Evolutionary conservation across 2,113 vertebrate species (phyloP), one percentile per base, ranked within the genome.

Genomic region (Macquaria australasica): DNA sequence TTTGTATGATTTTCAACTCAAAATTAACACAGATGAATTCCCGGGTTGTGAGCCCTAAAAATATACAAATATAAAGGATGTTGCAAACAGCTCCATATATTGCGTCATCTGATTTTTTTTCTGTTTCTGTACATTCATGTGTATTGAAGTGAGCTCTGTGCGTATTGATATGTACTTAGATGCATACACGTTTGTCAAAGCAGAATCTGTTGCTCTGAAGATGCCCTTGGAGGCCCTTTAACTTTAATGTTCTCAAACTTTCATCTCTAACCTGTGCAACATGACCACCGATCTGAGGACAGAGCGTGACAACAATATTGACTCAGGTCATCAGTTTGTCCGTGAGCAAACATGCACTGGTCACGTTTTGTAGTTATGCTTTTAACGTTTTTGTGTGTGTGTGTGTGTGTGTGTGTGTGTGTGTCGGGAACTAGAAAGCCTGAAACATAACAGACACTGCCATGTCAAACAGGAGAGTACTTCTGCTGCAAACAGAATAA

Each of bases 281-380:
- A 37, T 73, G 56, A 73, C 77, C 63, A 69, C 59, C 23, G 56
- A 60, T 79, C 43, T 58, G 58, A 85, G 81, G 81, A 85, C 82
- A 84, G 50, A 81, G 64, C 9, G n/a, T 48, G 50, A 75, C 76
- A 73, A 89, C 85, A 93, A 93, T 95, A 93, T 94, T 96, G 89
- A 93, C 90, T 85, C 53, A 58, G 77, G 53, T 23, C 53, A 23
- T 41, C 34, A 45, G 70, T 75, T 75, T 90, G 66, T 81, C 53
- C 37, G 9, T 43, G 63, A 64, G 43, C 70, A 86, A 94, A 93
- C 88, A 87, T 14, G 67, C 31, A 12, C 6, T 39, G 59, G 73
- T 89, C 86, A 86, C 25, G 11, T 88, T 85, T 87, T 80, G 77
- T 50, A 39, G 34, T 81, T 82, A 59, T 51, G 8, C 11, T 71